These are phyloP conservation scores for Epinephelus moara DNA, from an alignment of 2,113 vertebrate species.

Conservation along the genomic window DNA sequence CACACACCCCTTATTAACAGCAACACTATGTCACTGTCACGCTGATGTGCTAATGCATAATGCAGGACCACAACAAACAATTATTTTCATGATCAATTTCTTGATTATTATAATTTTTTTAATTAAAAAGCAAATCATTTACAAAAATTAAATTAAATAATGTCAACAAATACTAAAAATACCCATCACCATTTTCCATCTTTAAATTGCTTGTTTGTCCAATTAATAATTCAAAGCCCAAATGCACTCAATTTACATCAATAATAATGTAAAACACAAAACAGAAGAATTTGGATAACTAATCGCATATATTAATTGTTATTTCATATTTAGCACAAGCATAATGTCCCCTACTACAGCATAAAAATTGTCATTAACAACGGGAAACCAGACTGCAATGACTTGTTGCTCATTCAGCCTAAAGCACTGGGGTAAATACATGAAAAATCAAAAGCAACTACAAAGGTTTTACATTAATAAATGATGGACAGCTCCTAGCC, in stretches of 20 bases:
- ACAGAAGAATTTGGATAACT: neutral
- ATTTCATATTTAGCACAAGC: neutral
- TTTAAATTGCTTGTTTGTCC: neutral
- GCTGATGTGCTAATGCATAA: constrained; percentile 17
- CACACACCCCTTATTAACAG: constrained; percentile 46
- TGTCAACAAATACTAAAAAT: neutral
- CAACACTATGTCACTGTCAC: constrained; percentile 3
- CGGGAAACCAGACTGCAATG: neutral
- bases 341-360: neutral
- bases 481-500: neutral
- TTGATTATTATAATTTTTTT: neutral
- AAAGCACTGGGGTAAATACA: neutral
- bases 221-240: constrained; percentile 1
- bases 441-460: neutral
- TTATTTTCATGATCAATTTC: neutral
- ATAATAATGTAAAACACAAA: neutral
- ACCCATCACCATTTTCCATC: neutral
- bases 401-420: neutral
- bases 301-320: constrained; percentile 10
- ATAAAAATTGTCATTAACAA: constrained; percentile 25
- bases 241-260: neutral
- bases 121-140: neutral
- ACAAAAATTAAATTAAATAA: neutral
- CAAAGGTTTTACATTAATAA: neutral
- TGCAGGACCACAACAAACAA: neutral